phyloP scores from a whole-genome alignment of 2,113 vertebrate species.

The Nesoenas mayeri region DNA sequence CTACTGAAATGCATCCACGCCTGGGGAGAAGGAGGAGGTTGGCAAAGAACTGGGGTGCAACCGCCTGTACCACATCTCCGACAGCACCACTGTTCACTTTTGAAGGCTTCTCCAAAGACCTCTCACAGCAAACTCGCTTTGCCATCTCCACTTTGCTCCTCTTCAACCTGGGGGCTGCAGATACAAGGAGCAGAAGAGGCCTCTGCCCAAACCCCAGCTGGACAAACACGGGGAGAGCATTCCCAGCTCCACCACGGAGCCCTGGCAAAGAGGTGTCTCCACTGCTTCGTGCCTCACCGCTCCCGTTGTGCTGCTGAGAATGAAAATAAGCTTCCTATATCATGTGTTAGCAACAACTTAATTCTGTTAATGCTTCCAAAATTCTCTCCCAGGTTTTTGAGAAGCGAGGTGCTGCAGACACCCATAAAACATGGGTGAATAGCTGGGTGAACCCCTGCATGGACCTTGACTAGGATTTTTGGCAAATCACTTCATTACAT shows the following conservation, averaged over 20 bases:
- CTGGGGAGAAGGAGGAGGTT: neutral
- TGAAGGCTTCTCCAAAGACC: neutral
- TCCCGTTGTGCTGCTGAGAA: neutral
- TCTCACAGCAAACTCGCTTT: neutral
- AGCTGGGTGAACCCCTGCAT: neutral
- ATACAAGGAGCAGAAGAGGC: neutral
- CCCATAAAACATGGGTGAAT: fast-evolving
- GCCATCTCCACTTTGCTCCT: neutral
- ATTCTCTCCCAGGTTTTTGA: neutral
- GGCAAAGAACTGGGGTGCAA: neutral
- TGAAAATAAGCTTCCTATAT: neutral
- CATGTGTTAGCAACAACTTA: fast-evolving
- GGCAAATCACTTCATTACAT: neutral
- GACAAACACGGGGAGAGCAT: neutral
- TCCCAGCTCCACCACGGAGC: neutral
- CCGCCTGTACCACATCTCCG: neutral
- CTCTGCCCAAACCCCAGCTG: neutral
- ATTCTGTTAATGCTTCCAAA: neutral
- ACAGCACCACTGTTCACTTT: neutral
- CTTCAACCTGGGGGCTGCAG: neutral
- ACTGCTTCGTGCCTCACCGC: neutral
- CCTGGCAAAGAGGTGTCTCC: neutral
- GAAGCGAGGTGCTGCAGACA: neutral
- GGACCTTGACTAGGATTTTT: neutral
- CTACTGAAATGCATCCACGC: neutral